These are phyloP conservation scores for Pollenia amentaria DNA, from an alignment of 2,888 invertebrate genomes.

Conservation along the genomic window DNA sequence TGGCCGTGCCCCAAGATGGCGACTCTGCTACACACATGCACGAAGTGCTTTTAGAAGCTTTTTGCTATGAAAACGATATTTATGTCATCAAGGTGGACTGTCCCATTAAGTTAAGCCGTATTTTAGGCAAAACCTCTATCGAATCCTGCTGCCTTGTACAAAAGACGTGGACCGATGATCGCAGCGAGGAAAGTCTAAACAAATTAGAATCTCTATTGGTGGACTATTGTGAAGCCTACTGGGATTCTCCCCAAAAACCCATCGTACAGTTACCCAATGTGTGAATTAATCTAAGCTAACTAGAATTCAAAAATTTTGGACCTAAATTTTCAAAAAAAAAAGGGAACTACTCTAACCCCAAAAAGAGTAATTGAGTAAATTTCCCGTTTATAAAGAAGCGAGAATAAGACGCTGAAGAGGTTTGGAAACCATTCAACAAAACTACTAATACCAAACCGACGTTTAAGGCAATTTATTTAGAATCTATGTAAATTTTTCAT, in stretches of 20 bases:
- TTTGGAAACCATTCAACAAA: constrained; percentile 78
- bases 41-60: constrained; percentile 90
- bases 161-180: constrained; percentile 83
- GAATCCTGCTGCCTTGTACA: constrained; percentile 85
- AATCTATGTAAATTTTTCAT: constrained; percentile 40
- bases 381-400: neutral
- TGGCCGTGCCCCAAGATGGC: constrained; percentile 88
- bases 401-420: constrained; percentile 77
- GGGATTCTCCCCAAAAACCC: constrained; percentile 88
- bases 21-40: constrained; percentile 92
- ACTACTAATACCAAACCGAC: constrained; percentile 75
- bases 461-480: constrained; percentile 61
- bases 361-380: constrained; percentile 14
- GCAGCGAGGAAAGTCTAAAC: constrained; percentile 85
- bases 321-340: constrained; percentile 34
- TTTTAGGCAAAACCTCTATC: constrained; percentile 86
- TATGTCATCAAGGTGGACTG: constrained; percentile 89
- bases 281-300: constrained; percentile 82
- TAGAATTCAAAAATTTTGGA: constrained; percentile 46
- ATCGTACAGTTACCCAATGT: constrained; percentile 88
- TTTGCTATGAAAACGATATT: constrained; percentile 92
- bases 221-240: constrained; percentile 88
- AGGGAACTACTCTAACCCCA: constrained; percentile 25
- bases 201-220: constrained; percentile 87
- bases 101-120: constrained; percentile 85